Percentiles rank a stretch among this genome's conserved stretches.
Evolutionary conservation across 2,888 invertebrate genomes (phyloP).

Genomic region (Lepetodrilus schrolli): DNA sequence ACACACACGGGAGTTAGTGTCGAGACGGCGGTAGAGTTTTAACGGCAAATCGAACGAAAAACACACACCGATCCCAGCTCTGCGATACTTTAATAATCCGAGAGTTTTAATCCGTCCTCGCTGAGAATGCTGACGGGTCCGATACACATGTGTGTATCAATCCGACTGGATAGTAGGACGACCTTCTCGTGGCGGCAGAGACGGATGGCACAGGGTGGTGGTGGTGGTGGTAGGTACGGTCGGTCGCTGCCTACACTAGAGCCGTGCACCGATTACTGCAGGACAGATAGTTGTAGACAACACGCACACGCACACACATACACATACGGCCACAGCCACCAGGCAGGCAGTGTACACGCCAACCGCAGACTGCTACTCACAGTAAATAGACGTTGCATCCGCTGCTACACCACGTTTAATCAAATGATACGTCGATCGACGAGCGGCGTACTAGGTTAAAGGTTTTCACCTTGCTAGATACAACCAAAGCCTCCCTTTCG

Average conservation of each 20-base stretch:
- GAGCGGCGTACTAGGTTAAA: constrained; percentile 12
- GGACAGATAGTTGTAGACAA: not conserved
- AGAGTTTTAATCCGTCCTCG: too few species aligned
- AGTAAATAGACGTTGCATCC: constrained; percentile 11
- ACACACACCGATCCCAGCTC: too few species aligned
- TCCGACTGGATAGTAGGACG: too few species aligned
- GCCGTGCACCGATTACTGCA: not conserved
- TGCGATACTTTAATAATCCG: too few species aligned
- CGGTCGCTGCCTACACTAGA: not conserved
- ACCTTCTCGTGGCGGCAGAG: too few species aligned
- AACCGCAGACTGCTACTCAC: constrained; percentile 9
- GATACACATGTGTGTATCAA: not conserved
- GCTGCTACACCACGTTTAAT: constrained; percentile 8
- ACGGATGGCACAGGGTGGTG: too few species aligned
- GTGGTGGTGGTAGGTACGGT: not conserved
- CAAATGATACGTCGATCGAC: constrained; percentile 20
- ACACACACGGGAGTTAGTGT: not conserved
- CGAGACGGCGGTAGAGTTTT: not conserved
- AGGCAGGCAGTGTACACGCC: not conserved
- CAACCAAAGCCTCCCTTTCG: constrained; percentile 14
- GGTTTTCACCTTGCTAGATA: constrained; percentile 9
- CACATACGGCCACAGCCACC: not conserved
- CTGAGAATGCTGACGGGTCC: not conserved
- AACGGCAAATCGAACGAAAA: not conserved
- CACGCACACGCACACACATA: constrained; percentile 29